Conservation (phyloP, 2,888 invertebrate species). For the Sipha maydis region DNA sequence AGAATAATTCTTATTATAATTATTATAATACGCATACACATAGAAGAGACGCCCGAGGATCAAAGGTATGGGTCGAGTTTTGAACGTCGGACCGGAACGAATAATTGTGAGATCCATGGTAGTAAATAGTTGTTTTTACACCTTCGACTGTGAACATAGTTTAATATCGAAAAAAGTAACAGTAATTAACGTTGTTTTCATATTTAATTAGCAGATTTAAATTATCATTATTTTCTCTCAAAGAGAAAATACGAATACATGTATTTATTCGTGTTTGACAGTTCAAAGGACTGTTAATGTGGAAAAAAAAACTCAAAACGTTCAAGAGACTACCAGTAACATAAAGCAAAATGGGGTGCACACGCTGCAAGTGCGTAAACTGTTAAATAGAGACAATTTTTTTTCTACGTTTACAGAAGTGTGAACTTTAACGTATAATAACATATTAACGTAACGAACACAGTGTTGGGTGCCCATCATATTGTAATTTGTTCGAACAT, state of each 20-base stretch:
- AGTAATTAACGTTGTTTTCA: background rate
- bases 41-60: too few species aligned
- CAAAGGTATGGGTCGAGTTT: too few species aligned
- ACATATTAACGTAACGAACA: background rate
- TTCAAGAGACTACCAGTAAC: conserved; percentile 17
- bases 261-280: background rate
- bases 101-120: too few species aligned
- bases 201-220: conserved; percentile 37
- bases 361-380: background rate
- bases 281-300: conserved; percentile 11
- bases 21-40: background rate
- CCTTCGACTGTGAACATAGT: too few species aligned
- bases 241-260: background rate
- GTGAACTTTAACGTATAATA: conserved; percentile 6
- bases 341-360: background rate
- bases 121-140: too few species aligned
- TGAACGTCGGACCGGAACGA: too few species aligned
- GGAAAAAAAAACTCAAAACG: background rate
- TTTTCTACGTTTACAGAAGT: background rate
- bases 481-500: background rate
- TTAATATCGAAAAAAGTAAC: background rate
- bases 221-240: background rate
- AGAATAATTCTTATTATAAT: too few species aligned
- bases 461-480: background rate
- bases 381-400: background rate